Base-by-base conservation (phyloP, 2,113 vertebrate species). In the Dipodomys ordii region DNA sequence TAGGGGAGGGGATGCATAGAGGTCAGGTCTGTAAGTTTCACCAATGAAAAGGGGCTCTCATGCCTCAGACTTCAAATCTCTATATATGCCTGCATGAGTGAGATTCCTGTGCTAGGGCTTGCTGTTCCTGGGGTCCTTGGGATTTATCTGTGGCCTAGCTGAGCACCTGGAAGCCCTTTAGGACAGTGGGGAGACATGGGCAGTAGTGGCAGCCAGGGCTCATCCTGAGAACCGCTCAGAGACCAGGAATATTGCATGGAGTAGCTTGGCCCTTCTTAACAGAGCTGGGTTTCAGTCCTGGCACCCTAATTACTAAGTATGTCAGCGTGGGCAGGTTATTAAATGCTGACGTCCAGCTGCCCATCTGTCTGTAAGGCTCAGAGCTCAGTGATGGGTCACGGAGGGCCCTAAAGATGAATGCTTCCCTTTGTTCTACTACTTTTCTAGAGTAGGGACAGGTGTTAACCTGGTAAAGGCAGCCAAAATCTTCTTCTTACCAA, bases 181-280 rank as follows among this genome's bases (percentile, higher is more conserved):
- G 88, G 53, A 60, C 27, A n/a, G 49, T 25, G n/a, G 23, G 69
- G 25, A 65, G 81, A 39, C 19, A 74, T 12, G 67, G 49, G 11
- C 32, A 19, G 49, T 62, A 23, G 10, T 7, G 8, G 44, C 57
- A 57, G 49, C 32, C 18, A 3, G 28, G 4, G 28, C 2, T 19
- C 19, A 4, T 32, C 2, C 22, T 4, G 30, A 60, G 27, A 83
- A 53, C 49, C 35, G 22, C 49, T 72, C 62, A 46, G 68, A 84
- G 25, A 22, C 60, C 7, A 69, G 46, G 44, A 27, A 20, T 0
- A 0, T 6, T 23, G 62, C 25, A 30, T 0, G 9, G 67, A 65
- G 69, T 19, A 77, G 13, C 68, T 76, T 44, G 67, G 53, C 32
- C 7, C 53, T 79, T 65, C 49, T 64, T 4, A 30, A 19, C 3